Percentiles rank a stretch among this genome's conserved stretches.
phyloP scores from a whole-genome alignment of 2,113 vertebrate genomes.

The Galemys pyrenaicus region DNA sequence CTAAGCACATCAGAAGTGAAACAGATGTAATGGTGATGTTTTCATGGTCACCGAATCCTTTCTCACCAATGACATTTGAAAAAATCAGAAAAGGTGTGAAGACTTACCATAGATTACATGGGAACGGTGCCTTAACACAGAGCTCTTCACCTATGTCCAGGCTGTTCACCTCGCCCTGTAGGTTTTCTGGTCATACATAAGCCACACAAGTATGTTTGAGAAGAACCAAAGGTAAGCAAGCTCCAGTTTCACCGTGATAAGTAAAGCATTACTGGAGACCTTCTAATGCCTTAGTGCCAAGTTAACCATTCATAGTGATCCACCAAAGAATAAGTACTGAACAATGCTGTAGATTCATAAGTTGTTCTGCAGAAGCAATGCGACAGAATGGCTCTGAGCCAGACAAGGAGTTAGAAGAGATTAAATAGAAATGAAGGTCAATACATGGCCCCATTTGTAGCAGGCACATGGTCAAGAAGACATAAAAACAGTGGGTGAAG shows the following conservation, averaged over 20 bases:
- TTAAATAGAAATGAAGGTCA: background rate
- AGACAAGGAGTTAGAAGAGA: background rate
- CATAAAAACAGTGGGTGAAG: background rate
- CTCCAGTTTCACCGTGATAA: background rate
- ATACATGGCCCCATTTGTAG: background rate
- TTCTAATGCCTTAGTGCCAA: background rate
- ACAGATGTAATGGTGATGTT: background rate
- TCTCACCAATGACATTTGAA: background rate
- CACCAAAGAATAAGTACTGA: background rate
- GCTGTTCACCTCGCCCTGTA: background rate
- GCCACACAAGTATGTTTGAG: background rate
- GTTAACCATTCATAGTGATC: background rate
- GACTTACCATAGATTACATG: background rate
- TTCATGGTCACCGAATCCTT: background rate
- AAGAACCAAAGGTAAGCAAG: background rate
- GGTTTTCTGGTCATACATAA: background rate
- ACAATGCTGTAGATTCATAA: background rate
- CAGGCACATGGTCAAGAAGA: background rate
- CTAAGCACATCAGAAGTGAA: background rate
- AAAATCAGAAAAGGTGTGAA: background rate
- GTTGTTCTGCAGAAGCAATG: background rate
- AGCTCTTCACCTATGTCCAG: background rate
- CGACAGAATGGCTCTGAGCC: background rate
- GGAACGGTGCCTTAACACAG: background rate
- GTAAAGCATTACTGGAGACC: background rate